Base-by-base conservation (phyloP, 2,888 invertebrate genomes). In the Melieria picta region DNA sequence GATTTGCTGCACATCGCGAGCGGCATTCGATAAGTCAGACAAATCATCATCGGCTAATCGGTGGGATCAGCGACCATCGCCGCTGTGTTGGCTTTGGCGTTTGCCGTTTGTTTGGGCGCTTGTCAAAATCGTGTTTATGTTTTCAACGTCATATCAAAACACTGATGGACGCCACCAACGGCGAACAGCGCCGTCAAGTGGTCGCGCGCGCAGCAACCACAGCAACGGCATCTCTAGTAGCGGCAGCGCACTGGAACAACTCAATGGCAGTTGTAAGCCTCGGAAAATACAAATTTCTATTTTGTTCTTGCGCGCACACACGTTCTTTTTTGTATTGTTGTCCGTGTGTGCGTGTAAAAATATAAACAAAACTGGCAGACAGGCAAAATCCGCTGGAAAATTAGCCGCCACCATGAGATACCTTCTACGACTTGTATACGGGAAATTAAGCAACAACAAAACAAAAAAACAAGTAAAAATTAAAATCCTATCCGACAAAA, bases 341-440 rank as follows among this genome's bases (percentile, higher is more conserved):
- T 1, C n/a, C 45, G 42, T 57, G 57, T 66, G 30, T 66, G 56
- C 57, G 46, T 66, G 47, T 56, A 65, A 61, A 52, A 47, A 30
- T 57, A 62, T 69, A 69, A 69, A 69, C 69, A 69, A 69, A 65
- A 55, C 45, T 3, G n/a, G 3, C 50, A 13, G 42, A 43, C 43
- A 64, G 64, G 4, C 52, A 52, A 13, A 52, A 43, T 13, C 42
- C 7, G 60, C 67, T 67, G 67, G 67, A 67, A 67, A 65, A 50
- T 16, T 57, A 30, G 60, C 45, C 61, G 50, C 60, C 67, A 67
- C 50, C 13, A 50, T 43, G 16, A 50, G 48, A 5, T 16, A 52
- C 46, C 7, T 13, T 16, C 42, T 61, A 61, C 52, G 5, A 16
- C n/a, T 13, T 7, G n/a, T 13, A 7, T 63, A n/a, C 16, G 50